These are phyloP conservation scores for Tethya wilhelma DNA, from an alignment of 37 sponge, comb jelly and placozoan species.

Conservation along the genomic window DNA sequence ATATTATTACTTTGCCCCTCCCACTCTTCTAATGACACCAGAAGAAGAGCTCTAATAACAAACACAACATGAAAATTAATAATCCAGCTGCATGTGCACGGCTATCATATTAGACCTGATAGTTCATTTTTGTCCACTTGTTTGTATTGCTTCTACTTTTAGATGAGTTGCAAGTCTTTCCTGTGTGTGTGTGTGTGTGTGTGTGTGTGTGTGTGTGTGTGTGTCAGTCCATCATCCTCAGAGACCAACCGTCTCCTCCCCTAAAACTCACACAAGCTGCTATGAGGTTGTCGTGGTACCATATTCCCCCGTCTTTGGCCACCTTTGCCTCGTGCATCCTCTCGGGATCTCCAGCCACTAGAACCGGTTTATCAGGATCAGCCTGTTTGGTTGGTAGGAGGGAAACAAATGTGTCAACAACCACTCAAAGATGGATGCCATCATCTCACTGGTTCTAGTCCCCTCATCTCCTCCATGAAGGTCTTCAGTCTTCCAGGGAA, in stretches of 20 bases:
- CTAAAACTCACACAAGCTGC: constrained; percentile 75
- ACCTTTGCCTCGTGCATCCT: constrained; percentile 46
- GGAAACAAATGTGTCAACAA: too few relatives aligned
- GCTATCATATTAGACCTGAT: too few relatives aligned
- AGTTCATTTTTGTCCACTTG: constrained; percentile 66
- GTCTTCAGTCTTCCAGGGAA: constrained; percentile 67
- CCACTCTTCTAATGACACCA: constrained; percentile 90
- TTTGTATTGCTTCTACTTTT: constrained; percentile 72
- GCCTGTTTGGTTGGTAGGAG: constrained; percentile 25
- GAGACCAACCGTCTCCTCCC: too few relatives aligned
- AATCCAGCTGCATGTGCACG: too few relatives aligned
- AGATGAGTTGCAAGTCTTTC: constrained; percentile 80
- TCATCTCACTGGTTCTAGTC: constrained; percentile 83
- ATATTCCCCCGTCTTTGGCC: constrained; percentile 64
- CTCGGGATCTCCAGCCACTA: constrained; percentile 94
- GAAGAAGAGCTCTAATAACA: too few relatives aligned
- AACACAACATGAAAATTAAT: too few relatives aligned
- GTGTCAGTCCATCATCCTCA: too few relatives aligned
- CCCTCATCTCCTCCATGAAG: constrained; percentile 77
- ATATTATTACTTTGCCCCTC: too few relatives aligned
- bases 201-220: too few relatives aligned
- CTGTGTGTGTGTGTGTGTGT: too few relatives aligned
- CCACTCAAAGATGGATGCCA: too few relatives aligned
- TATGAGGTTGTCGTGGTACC: constrained; percentile 77
- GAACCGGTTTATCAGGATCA: constrained; percentile 72